phyloP scores from a whole-genome alignment of 2,888 invertebrate species.

The Thysanoteuthis rhombus region DNA sequence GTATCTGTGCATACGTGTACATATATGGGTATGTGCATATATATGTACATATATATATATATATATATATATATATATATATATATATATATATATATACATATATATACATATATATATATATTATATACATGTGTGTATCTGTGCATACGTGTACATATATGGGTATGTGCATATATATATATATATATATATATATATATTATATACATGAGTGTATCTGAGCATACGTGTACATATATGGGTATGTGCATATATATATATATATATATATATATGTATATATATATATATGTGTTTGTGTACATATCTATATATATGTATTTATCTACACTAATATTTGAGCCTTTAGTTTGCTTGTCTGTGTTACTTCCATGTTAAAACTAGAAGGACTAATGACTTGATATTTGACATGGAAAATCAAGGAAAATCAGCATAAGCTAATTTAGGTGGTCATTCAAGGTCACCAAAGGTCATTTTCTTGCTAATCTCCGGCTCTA shows the following conservation, averaged over 20 bases:
- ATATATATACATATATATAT: not conserved
- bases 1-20: not conserved
- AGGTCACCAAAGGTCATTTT: too few relatives aligned
- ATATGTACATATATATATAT: not conserved
- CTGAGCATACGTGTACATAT: not conserved
- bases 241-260: not conserved
- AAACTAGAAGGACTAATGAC: too few relatives aligned
- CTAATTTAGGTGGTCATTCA: too few relatives aligned
- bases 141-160: not conserved
- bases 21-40: not conserved
- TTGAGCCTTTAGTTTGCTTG: too few relatives aligned
- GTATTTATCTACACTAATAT: not conserved
- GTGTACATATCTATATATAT: not conserved
- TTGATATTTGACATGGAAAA: too few relatives aligned
- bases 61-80: not conserved
- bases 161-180: slow-evolving; percentile 21
- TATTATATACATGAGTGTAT: too few relatives aligned
- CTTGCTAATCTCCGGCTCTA: too few relatives aligned
- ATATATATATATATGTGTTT: not conserved
- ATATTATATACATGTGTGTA: too few relatives aligned
- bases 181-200: slow-evolving; percentile 26
- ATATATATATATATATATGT: not conserved
- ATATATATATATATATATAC: slow-evolving; percentile 17
- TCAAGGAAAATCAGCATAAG: too few relatives aligned
- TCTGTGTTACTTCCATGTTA: too few relatives aligned